These are phyloP conservation scores for Mastigias papua DNA, from an alignment of 30 jellyfish, hydroid and myxozoan genomes.

Conservation along the genomic window DNA sequence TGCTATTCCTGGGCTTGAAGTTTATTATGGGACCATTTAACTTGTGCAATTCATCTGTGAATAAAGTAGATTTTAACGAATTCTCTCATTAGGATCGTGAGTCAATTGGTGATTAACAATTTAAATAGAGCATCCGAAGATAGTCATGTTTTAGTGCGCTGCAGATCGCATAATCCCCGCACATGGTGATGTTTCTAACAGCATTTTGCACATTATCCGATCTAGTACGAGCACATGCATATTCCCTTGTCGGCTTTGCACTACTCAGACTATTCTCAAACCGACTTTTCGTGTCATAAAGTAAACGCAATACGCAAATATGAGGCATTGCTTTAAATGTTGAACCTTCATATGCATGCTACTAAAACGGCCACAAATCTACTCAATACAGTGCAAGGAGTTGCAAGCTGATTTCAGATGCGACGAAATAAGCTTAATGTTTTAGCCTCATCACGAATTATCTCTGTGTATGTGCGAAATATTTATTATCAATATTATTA, in stretches of 20 bases:
- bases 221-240: neutral
- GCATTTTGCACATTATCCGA: slow-evolving; percentile 20
- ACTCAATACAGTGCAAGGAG: neutral
- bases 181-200: slow-evolving; percentile 31
- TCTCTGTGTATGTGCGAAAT: neutral
- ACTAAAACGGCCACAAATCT: neutral
- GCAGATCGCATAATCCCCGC: slow-evolving; percentile 2
- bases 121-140: neutral
- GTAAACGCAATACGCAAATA: neutral
- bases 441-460: neutral
- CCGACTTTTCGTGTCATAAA: slow-evolving; percentile 9
- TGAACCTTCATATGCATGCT: neutral
- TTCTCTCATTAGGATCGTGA: neutral
- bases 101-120: neutral
- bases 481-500: no score
- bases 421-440: neutral
- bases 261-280: neutral
- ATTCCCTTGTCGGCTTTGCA: slow-evolving; percentile 2
- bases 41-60: neutral
- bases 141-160: neutral
- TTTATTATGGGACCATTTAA: neutral
- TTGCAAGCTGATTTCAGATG: neutral
- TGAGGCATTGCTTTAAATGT: neutral
- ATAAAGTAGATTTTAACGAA: neutral
- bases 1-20: no score